Percentiles rank a stretch among this genome's conserved stretches.
Conservation (phyloP, 35 echinoderm and acorn worm genomes). For the Apostichopus parvimensis region DNA sequence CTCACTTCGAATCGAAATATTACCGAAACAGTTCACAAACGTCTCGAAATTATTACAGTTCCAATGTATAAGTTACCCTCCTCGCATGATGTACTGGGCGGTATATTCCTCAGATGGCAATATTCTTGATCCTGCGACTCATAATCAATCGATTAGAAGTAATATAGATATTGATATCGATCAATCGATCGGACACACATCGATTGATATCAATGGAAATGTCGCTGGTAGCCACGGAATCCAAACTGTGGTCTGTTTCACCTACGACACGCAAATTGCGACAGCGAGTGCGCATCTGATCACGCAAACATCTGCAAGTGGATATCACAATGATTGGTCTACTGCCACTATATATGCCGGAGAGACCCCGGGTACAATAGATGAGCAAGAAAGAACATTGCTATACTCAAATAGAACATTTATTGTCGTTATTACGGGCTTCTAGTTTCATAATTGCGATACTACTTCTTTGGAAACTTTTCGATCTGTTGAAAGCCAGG, state of each 20-base stretch:
- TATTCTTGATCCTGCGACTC: not conserved
- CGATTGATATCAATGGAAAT: not conserved
- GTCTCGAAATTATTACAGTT: not conserved
- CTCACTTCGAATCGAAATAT: not conserved
- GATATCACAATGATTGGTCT: not conserved
- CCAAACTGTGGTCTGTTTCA: not conserved
- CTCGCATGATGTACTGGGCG: not conserved
- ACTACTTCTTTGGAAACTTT: not conserved
- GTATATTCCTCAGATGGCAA: not conserved
- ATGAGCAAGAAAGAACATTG: not conserved
- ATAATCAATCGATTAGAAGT: not conserved
- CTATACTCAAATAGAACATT: not conserved
- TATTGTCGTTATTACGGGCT: not conserved
- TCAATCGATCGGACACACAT: not conserved
- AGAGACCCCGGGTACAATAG: not conserved
- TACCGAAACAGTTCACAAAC: not conserved
- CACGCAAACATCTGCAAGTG: not conserved
- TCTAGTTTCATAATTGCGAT: not conserved
- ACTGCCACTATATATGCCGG: not conserved
- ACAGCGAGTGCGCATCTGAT: not conserved
- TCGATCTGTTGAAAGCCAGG: not conserved
- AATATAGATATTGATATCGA: not conserved
- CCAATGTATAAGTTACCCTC: not conserved
- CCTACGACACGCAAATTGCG: not conserved
- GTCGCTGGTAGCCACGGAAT: constrained; percentile 7